A percentile compares a stretch with the other conserved stretches of the same genome.
phyloP scores from a whole-genome alignment of 2,113 vertebrate genomes.

The Nanorana parkeri region DNA sequence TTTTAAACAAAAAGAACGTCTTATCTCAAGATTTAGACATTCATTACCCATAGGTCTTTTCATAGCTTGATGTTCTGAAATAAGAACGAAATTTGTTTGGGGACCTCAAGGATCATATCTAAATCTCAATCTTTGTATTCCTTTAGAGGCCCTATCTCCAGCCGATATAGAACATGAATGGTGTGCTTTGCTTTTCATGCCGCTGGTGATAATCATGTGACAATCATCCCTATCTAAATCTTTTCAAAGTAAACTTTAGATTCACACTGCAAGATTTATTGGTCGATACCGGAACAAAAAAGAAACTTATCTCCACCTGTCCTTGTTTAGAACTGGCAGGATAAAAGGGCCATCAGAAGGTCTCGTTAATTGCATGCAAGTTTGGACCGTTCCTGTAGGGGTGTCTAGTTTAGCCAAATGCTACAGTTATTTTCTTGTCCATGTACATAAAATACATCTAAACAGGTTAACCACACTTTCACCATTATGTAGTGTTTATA shows the following conservation, averaged over 20 bases:
- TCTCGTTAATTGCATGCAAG: neutral
- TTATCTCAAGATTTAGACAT: conserved; percentile 28
- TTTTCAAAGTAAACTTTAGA: conserved; percentile 33
- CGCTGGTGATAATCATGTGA: conserved; percentile 17
- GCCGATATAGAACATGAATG: conserved; percentile 27
- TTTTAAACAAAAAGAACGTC: conserved; percentile 19
- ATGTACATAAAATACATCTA: no score
- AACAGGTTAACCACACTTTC: no score
- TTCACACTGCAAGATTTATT: conserved; percentile 35
- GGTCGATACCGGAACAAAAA: conserved; percentile 24
- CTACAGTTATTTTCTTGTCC: no score
- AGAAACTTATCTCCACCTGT: conserved; percentile 17
- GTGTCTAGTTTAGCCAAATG: no score
- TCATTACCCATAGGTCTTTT: conserved; percentile 39
- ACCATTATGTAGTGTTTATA: no score
- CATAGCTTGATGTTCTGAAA: conserved; percentile 32
- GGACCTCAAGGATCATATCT: conserved; percentile 30
- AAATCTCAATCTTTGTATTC: conserved; percentile 21
- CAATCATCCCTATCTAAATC: conserved; percentile 13
- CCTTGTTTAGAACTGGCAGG: neutral
- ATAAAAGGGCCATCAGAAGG: neutral
- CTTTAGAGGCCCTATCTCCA: conserved; percentile 27
- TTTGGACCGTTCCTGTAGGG: neutral
- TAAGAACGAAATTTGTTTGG: conserved; percentile 32
- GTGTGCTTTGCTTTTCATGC: conserved; percentile 7